A percentile compares a stretch with the other conserved stretches of the same genome.
Conservation (phyloP, 2,888 invertebrate genomes). For the Chloroclystis v-ata region DNA sequence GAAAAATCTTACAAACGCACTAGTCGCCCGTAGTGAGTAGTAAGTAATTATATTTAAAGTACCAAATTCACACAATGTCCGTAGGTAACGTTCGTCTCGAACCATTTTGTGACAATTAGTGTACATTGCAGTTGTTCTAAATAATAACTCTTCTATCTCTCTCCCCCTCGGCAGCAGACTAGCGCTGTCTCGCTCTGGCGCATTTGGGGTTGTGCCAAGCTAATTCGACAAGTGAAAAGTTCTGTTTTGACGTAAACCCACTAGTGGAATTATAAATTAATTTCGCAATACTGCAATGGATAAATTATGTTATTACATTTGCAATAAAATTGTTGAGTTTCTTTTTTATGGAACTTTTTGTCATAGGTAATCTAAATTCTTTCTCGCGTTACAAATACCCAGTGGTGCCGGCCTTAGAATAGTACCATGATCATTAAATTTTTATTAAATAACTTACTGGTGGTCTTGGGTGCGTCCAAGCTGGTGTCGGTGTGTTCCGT, state of each 20-base stretch:
- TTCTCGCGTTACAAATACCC: background rate
- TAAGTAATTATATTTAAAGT: too few species aligned
- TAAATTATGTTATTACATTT: too few species aligned
- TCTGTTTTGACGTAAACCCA: background rate
- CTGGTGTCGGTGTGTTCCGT: conserved; percentile 48
- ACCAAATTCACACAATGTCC: too few species aligned
- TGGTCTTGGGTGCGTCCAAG: conserved; percentile 42
- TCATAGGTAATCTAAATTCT: background rate
- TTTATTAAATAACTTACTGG: conserved; percentile 45
- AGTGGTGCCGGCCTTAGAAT: too few species aligned
- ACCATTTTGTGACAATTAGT: conserved; percentile 36
- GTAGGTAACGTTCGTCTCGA: conserved; percentile 12
- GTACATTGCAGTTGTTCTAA: conserved; percentile 41
- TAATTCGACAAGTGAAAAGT: conserved; percentile 17
- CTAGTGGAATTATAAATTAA: background rate
- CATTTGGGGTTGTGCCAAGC: conserved; percentile 20
- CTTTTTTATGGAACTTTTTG: too few species aligned
- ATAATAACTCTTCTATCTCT: conserved; percentile 34
- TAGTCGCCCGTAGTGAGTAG: too few species aligned
- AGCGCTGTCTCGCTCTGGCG: conserved; percentile 9
- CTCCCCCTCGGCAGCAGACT: conserved; percentile 14
- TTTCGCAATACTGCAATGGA: too few species aligned
- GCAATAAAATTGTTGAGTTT: too few species aligned
- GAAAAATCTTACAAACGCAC: too few species aligned
- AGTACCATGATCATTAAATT: too few species aligned